These are phyloP conservation scores for Ethmia dodecea DNA, from an alignment of 2,888 invertebrate genomes.

Conservation along the genomic window DNA sequence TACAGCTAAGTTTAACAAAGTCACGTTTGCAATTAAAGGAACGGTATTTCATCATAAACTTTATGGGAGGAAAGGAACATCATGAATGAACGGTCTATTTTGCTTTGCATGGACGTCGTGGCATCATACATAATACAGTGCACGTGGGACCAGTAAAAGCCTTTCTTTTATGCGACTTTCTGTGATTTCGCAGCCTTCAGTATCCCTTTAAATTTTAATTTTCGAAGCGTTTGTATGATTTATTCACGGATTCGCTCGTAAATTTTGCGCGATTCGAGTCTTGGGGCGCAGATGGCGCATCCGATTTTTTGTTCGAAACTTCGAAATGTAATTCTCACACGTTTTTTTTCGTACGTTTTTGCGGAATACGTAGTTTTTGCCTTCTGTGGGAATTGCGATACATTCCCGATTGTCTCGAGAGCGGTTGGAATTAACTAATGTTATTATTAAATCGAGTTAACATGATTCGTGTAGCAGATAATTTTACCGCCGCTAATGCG, in stretches of 20 bases:
- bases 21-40: too few relatives aligned
- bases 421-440: constrained; percentile 3
- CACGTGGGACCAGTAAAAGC: constrained; percentile 2
- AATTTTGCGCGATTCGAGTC: constrained; percentile 35
- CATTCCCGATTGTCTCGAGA: constrained; percentile 9
- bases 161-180: neutral
- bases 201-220: constrained; percentile 9
- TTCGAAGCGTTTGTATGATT: constrained; percentile 31
- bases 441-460: constrained; percentile 4
- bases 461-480: neutral
- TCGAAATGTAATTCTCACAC: constrained; percentile 40
- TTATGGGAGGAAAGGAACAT: too few relatives aligned
- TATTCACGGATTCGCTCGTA: constrained; percentile 46
- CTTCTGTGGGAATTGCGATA: constrained; percentile 7
- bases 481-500: neutral
- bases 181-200: constrained; percentile 7
- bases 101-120: too few relatives aligned
- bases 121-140: too few relatives aligned
- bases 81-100: too few relatives aligned
- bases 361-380: constrained; percentile 13
- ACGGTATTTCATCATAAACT: too few relatives aligned
- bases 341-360: constrained; percentile 30
- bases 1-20: too few relatives aligned
- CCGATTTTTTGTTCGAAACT: constrained; percentile 44
- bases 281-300: constrained; percentile 49